Conservation (phyloP, 2,888 invertebrate species). For the Drosophila acutilabella region DNA sequence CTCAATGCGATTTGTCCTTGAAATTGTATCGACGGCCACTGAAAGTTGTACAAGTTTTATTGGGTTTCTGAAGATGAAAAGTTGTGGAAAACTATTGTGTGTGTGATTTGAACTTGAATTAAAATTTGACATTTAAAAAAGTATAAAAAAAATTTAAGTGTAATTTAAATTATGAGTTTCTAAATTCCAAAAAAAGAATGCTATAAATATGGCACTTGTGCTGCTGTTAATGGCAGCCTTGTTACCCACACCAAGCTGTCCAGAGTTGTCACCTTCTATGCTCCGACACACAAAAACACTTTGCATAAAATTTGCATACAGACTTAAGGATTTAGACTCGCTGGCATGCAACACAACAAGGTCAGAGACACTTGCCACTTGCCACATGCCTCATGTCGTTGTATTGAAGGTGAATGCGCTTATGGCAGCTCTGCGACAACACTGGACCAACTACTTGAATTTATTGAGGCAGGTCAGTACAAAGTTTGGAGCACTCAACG, state of each 20-base stretch:
- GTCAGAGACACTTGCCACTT: constrained; percentile 20
- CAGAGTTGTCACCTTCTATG: constrained; percentile 7
- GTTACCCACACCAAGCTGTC: too few relatives aligned
- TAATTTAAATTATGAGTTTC: background rate
- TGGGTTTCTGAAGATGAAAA: constrained; percentile 24
- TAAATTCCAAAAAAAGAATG: too few relatives aligned
- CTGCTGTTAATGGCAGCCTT: background rate
- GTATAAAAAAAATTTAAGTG: too few relatives aligned
- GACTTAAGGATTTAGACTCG: constrained; percentile 2
- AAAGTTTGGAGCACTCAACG: constrained; percentile 15
- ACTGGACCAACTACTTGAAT: constrained; percentile 4
- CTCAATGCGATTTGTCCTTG: constrained; percentile 46
- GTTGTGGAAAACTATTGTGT: background rate
- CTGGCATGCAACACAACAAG: constrained; percentile 5
- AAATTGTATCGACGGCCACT: constrained; percentile 39
- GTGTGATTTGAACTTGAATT: constrained; percentile 49
- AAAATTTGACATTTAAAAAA: background rate
- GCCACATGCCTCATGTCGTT: constrained; percentile 16
- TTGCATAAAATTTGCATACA: constrained; percentile 2
- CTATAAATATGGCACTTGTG: too few relatives aligned
- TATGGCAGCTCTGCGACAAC: background rate
- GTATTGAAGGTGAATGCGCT: constrained; percentile 35
- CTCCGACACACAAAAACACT: background rate
- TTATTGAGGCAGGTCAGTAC: constrained; percentile 15
- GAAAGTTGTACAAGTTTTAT: constrained; percentile 75